A percentile compares a stretch with the other conserved stretches of the same genome.
These are phyloP conservation scores for Eira barbara DNA, from an alignment of 2,113 vertebrate species.

Conservation along the genomic window DNA sequence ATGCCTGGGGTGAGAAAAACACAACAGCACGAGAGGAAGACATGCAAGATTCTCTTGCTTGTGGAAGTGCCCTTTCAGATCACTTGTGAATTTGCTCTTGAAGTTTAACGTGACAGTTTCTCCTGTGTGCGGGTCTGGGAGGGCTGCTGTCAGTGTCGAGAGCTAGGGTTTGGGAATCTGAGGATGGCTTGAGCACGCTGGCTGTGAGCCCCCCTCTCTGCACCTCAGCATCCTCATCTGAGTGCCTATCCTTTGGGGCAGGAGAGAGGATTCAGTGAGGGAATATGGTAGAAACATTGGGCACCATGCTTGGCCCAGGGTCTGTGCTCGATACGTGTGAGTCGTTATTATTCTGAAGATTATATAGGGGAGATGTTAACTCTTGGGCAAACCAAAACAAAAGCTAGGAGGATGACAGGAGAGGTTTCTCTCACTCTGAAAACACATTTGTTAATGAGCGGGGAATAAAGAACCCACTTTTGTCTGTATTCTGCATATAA, in stretches of 20 bases:
- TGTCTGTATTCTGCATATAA: neutral
- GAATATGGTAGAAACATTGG: neutral
- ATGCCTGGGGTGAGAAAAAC: neutral
- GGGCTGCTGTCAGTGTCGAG: neutral
- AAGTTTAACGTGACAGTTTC: neutral
- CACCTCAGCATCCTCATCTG: fast-evolving
- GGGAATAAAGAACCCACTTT: neutral
- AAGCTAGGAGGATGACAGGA: neutral
- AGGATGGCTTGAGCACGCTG: fast-evolving
- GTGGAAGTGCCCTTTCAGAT: neutral
- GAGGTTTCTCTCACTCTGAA: neutral
- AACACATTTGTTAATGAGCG: neutral
- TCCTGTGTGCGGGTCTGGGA: fast-evolving
- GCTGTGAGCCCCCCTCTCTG: neutral
- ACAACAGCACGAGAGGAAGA: neutral
- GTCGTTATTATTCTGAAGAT: neutral
- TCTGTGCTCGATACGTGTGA: fast-evolving
- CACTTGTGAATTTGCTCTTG: neutral
- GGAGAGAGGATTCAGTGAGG: neutral
- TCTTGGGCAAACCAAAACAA: neutral
- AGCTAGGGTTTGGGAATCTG: neutral
- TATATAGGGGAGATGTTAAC: neutral
- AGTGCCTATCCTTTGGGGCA: neutral
- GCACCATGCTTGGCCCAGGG: neutral
- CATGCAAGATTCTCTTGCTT: fast-evolving